phyloP scores from a whole-genome alignment of 2,113 vertebrate genomes.

The Solea senegalensis region DNA sequence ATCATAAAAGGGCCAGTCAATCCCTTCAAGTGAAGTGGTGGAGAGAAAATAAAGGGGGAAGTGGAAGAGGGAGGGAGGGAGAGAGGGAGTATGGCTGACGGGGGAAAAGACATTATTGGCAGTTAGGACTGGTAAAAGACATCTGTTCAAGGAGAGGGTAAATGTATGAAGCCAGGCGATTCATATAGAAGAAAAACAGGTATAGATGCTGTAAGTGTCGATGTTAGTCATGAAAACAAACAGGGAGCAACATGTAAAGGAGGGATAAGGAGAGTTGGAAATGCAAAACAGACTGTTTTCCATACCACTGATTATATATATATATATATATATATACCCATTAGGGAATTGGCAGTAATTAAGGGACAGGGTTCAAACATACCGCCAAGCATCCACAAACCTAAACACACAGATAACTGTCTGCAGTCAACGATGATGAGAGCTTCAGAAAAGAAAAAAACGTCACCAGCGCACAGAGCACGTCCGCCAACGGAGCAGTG shows the following conservation, averaged over 20 bases:
- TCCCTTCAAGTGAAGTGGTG: slow-evolving; percentile 57
- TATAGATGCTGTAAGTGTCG: slow-evolving; percentile 9
- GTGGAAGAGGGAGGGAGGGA: slow-evolving; percentile 21
- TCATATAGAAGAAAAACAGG: slow-evolving; percentile 45
- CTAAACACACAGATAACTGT: neutral
- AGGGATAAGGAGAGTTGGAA: slow-evolving; percentile 2
- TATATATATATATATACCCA: neutral
- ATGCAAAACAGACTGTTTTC: slow-evolving; percentile 16
- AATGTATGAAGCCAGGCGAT: slow-evolving; percentile 38
- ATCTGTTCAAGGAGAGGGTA: slow-evolving; percentile 44
- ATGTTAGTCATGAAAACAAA: slow-evolving; percentile 11
- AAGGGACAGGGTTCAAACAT: slow-evolving; percentile 1
- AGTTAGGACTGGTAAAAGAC: slow-evolving; percentile 34
- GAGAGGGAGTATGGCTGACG: slow-evolving; percentile 10
- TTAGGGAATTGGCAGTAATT: slow-evolving; percentile 13
- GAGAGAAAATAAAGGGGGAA: slow-evolving; percentile 33
- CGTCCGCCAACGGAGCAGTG: neutral
- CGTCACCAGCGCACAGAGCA: neutral
- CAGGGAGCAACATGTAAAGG: neutral
- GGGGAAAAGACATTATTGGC: slow-evolving; percentile 43
- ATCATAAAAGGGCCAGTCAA: slow-evolving; percentile 65
- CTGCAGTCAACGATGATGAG: too few species aligned
- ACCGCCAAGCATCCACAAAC: slow-evolving; percentile 5
- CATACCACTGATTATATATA: slow-evolving; percentile 12
- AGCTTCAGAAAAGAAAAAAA: too few species aligned